Evolutionary conservation across 2,797 vertebrate species (phyloP).

Genomic region (Poeciliopsis turneri): DNA sequence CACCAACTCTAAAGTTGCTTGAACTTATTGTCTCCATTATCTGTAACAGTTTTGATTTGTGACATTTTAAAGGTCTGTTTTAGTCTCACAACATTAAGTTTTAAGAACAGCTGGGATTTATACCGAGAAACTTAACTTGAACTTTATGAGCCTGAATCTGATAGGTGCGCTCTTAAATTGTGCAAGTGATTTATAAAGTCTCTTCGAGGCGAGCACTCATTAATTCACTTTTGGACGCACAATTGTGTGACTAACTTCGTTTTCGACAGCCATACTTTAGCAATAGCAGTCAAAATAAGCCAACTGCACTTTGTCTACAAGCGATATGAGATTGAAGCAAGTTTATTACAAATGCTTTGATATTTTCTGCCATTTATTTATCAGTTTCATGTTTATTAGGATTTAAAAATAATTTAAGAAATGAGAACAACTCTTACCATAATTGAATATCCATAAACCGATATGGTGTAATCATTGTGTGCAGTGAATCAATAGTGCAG

Average conservation of each 20-base stretch:
- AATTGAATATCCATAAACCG: background rate
- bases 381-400: background rate
- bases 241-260: background rate
- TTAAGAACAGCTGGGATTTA: background rate
- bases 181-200: background rate
- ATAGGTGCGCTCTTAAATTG: background rate
- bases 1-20: background rate
- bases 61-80: background rate
- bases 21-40: background rate
- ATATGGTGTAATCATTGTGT: background rate
- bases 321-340: background rate
- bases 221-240: background rate
- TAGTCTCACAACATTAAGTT: background rate
- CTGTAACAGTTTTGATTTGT: background rate
- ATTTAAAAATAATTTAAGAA: background rate
- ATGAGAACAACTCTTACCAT: background rate
- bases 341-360: background rate
- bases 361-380: background rate
- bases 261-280: background rate
- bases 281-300: background rate
- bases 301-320: background rate
- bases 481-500: background rate
- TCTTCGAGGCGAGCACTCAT: background rate
- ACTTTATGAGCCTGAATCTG: background rate
- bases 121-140: background rate